A percentile compares a stretch with the other conserved stretches of the same genome.
These are phyloP conservation scores for Halocynthia roretzi DNA, from an alignment of 23 tunicate genomes.

Conservation along the genomic window DNA sequence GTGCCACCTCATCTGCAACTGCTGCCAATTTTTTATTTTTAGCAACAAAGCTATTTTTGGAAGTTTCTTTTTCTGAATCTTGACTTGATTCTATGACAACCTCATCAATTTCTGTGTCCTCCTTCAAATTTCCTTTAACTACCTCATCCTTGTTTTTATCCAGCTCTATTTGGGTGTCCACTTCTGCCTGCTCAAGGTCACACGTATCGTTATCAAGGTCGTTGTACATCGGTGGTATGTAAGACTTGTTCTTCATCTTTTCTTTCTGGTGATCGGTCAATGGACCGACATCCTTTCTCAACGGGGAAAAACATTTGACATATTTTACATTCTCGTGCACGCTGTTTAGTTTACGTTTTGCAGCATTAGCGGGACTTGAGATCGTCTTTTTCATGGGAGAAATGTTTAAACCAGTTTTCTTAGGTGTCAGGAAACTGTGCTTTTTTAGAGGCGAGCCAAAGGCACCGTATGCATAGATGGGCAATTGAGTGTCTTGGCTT, in stretches of 20 bases:
- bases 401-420: slow-evolving; percentile 3
- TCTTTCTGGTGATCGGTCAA: slow-evolving; percentile 24
- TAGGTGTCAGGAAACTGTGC: not conserved
- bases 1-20: too few relatives aligned
- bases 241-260: slow-evolving; percentile 10
- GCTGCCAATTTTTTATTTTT: too few relatives aligned
- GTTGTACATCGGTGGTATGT: slow-evolving; percentile 22
- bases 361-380: not conserved
- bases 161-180: too few relatives aligned
- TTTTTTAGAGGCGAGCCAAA: slow-evolving; percentile 20
- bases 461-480: slow-evolving; percentile 9
- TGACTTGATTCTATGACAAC: not conserved
- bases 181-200: too few relatives aligned
- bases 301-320: slow-evolving; percentile 22
- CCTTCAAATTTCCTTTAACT: not conserved
- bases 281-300: slow-evolving; percentile 3
- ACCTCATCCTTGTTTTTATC: too few relatives aligned
- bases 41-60: not conserved
- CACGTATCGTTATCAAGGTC: slow-evolving; percentile 4
- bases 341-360: slow-evolving; percentile 9
- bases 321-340: not conserved
- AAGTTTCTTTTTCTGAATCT: not conserved
- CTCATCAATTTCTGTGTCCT: slow-evolving; percentile 13
- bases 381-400: not conserved
- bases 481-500: not conserved